Base-by-base conservation (phyloP, 2,888 invertebrate species). In the Omphaloscelis lunosa region DNA sequence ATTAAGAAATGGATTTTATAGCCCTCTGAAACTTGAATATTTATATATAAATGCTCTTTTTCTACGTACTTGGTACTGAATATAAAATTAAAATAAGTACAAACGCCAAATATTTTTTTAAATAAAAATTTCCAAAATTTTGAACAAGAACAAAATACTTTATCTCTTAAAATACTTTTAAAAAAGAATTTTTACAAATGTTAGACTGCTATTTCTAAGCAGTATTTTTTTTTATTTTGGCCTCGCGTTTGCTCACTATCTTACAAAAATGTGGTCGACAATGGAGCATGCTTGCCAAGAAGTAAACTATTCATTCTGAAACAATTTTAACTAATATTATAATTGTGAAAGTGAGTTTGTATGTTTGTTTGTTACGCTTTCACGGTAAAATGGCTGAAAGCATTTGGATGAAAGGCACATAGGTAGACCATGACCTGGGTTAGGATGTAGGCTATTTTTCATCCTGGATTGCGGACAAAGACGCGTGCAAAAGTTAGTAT, bases 51-150 rank as follows among this genome's bases (percentile, higher is more conserved):
- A 75, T 41, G 41, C 27, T 41, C 17, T n/a, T 17, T 41, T 29
- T 20, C 17, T 53, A 48, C 8, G 58, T 61, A 75, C 53, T 77
- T 63, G 2, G n/a, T 29, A 62, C 41, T 45, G 62, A 23, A 34
- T 23, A 53, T 27, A 75, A 45, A 34, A 62, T 45, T 15, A 53
- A 69, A 77, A 53, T 70, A 70, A 78, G 80, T 78, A 77, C 77
- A 48, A 15, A n/a, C 1, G 70, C 71, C 79, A 79, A 70, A 69
- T 11, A 56, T 20, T 15, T 7, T 7, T 27, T 73, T n/a, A 29
- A 1, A 45, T 15, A 12, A 41, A n/a, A 41, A 1, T 41, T n/a
- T 34, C 0, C 0, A 23, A 74, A 34, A 59, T 27, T 27, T 75
- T 48, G 29, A 73, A 72, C 8, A 48, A 12, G 1, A 2, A 48